Evolutionary conservation across 2,797 vertebrate species (phyloP).

Genomic region (Poecile montanus): DNA sequence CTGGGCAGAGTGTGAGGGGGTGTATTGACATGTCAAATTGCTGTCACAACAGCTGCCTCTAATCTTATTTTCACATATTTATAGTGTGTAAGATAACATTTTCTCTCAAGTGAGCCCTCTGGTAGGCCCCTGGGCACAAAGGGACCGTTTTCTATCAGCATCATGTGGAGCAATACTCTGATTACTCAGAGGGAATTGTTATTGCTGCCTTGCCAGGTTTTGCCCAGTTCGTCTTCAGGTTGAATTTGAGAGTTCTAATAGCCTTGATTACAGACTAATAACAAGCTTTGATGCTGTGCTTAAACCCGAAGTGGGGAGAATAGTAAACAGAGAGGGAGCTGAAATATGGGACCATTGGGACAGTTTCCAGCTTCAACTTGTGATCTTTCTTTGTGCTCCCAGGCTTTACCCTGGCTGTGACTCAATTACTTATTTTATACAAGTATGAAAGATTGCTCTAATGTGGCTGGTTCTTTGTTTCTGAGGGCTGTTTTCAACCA

Average conservation of each 20-base stretch:
- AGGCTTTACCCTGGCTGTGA: neutral
- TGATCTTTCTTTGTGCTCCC: constrained; percentile 33
- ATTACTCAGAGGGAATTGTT: neutral
- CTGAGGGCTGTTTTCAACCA: neutral
- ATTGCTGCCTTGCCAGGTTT: neutral
- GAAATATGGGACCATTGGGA: neutral
- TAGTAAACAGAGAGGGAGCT: neutral
- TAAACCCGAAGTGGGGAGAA: neutral
- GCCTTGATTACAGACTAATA: constrained; percentile 21
- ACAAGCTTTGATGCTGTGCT: constrained; percentile 16
- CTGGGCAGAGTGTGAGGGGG: neutral
- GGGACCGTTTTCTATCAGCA: neutral
- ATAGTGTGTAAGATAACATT: constrained; percentile 55
- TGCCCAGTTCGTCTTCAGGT: neutral
- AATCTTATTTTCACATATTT: constrained; percentile 67
- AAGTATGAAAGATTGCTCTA: constrained; percentile 46
- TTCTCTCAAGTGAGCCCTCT: constrained; percentile 36
- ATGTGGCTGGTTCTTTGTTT: constrained; percentile 17
- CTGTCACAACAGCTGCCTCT: constrained; percentile 48
- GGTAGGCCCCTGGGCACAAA: constrained; percentile 1
- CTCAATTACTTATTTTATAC: constrained; percentile 33
- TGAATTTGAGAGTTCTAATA: neutral
- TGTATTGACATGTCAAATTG: constrained; percentile 19
- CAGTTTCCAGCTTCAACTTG: neutral
- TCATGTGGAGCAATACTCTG: neutral